Base-by-base conservation (phyloP, 2,113 vertebrate genomes). In the Rhinichthys klamathensis region DNA sequence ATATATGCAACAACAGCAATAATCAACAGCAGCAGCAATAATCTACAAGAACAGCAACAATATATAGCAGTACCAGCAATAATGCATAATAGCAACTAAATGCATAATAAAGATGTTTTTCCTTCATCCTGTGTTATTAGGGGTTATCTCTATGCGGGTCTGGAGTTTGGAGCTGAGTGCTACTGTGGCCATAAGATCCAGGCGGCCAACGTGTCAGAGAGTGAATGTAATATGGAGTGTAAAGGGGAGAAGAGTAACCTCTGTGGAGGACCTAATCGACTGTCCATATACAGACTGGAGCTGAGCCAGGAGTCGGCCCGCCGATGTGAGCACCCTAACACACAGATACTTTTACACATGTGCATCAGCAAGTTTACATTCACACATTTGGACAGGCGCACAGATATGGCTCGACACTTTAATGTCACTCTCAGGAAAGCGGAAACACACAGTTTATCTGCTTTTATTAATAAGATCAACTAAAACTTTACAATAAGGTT, bases 171-270 rank as follows among this genome's bases (percentile, higher is more conserved):
- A 0, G 97, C 98, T 0, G 98, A 99, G 90, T 99, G 98, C 90
- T 99, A 97, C 95, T 99, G 98, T 0, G 97, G 98, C 41, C 98
- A 99, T 94, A 98, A 96, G 93, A 96, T 99, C 91, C 97, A 99
- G 93, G 96, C 96, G 0, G 13, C 90, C 0, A 99, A 98, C 1
- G 92, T 92, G 88, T 97, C 96, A 0, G 96, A 98, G 46, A 90
- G 93, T 0, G 96, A 99, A 86, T 99, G 98, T 90, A 96, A 95
- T 92, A 99, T 99, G 98, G 95, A 94, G 8, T 99, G 98, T 89
- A 99, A 98, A 87, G 98, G 98, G 0, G 97, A 99, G 89, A 92
- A 93, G 84, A 96, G 91, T 93, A 96, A 95, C 86, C 30, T 92
- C 65, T 99, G 98, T 0, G 98, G 98, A 0, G 98, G 97, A 4